phyloP scores from a whole-genome alignment of 2,797 vertebrate species.

The Gymnoscopelus braueri region DNA sequence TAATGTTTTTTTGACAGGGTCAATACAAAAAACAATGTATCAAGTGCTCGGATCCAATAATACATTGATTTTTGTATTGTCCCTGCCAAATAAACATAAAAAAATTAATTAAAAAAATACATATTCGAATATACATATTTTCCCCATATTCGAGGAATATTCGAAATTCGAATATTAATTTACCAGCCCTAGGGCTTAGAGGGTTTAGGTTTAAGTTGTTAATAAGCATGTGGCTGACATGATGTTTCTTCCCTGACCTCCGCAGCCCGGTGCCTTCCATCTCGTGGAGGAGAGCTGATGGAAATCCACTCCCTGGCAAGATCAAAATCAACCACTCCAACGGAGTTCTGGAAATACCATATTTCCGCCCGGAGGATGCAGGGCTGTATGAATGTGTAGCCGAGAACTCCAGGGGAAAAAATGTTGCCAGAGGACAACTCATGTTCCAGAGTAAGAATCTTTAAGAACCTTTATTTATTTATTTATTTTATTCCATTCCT shows the following conservation, averaged over 20 bases:
- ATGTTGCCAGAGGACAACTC: constrained; percentile 87
- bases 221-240: constrained; percentile 41
- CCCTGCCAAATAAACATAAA: too few relatives aligned
- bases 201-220: too few relatives aligned
- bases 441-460: constrained; percentile 86
- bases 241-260: constrained; percentile 55
- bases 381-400: constrained; percentile 90
- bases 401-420: constrained; percentile 89
- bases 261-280: constrained; percentile 90
- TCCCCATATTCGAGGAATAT: too few relatives aligned
- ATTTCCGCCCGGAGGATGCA: constrained; percentile 92
- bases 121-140: too few relatives aligned
- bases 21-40: too few relatives aligned
- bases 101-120: too few relatives aligned
- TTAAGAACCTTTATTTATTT: neutral
- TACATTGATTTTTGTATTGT: too few relatives aligned
- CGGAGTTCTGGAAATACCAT: constrained; percentile 92
- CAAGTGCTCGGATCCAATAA: too few relatives aligned
- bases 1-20: too few relatives aligned
- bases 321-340: constrained; percentile 90
- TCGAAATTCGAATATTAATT: too few relatives aligned
- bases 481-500: constrained; percentile 12
- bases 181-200: too few relatives aligned
- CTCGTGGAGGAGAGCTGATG: constrained; percentile 90
- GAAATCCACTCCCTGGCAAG: constrained; percentile 89